Percentiles rank a stretch among this genome's conserved stretches.
Evolutionary conservation across 1,140 invertebrate genomes (phyloP).

Genomic region (Caerostris darwini): DNA sequence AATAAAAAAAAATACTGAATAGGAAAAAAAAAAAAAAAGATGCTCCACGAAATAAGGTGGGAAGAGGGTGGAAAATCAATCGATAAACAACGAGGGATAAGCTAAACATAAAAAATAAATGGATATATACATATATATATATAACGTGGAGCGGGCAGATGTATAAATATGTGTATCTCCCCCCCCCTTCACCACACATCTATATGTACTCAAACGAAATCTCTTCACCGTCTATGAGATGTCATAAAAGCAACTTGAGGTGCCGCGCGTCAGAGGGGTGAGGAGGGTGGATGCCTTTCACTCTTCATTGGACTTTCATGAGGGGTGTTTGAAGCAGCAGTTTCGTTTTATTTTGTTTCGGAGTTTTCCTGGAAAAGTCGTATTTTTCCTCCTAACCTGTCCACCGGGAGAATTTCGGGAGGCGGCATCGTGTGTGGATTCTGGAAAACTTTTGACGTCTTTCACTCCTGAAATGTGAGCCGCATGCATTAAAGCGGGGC

Average conservation of each 20-base stretch:
- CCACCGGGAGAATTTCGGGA: slow-evolving; percentile 15
- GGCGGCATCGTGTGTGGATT: background rate
- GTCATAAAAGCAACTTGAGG: slow-evolving; percentile 56
- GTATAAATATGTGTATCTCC: too few species aligned
- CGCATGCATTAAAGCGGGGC: background rate
- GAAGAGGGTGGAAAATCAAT: background rate
- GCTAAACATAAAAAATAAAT: too few species aligned
- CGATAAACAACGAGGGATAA: slow-evolving; percentile 11
- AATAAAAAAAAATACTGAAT: background rate
- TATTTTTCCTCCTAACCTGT: slow-evolving; percentile 14
- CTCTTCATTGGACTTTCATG: slow-evolving; percentile 71
- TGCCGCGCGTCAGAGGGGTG: background rate
- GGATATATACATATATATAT: too few species aligned
- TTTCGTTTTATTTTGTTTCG: background rate
- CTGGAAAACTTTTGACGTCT: background rate
- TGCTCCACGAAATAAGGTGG: background rate
- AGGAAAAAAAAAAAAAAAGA: background rate
- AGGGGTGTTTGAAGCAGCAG: slow-evolving; percentile 1
- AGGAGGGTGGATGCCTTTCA: slow-evolving; percentile 41
- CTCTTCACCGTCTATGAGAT: slow-evolving; percentile 28
- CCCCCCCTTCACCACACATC: background rate
- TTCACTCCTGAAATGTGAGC: background rate
- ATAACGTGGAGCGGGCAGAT: too few species aligned
- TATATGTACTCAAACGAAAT: slow-evolving; percentile 13
- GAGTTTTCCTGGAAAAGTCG: background rate